These are phyloP conservation scores for Narcine bancroftii DNA, from an alignment of 2,113 vertebrate genomes.

Conservation along the genomic window DNA sequence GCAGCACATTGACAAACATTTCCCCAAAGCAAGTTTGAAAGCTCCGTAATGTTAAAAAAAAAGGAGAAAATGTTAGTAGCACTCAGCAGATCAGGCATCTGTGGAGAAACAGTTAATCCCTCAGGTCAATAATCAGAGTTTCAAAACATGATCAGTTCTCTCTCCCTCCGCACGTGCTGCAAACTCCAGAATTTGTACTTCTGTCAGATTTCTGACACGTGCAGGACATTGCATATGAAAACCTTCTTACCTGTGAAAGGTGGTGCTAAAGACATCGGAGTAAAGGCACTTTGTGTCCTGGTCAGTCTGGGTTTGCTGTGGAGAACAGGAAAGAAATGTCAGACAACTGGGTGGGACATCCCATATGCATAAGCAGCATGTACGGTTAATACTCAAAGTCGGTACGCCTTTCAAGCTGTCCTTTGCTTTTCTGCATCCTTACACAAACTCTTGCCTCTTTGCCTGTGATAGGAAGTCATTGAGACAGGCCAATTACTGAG, in stretches of 20 bases:
- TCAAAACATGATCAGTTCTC: no score
- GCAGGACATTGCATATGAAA: no score
- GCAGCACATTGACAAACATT: neutral
- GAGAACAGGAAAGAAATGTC: constrained; percentile 37
- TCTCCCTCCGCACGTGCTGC: no score
- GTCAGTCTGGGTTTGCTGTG: constrained; percentile 78
- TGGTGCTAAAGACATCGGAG: constrained; percentile 81
- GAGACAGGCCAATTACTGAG: neutral
- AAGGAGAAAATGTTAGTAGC: no score
- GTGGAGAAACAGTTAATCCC: no score
- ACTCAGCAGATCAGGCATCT: no score
- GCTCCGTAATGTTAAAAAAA: no score
- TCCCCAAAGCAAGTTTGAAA: no score
- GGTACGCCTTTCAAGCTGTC: constrained; percentile 42
- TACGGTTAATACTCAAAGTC: constrained; percentile 40
- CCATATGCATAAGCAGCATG: constrained; percentile 15
- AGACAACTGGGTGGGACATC: constrained; percentile 30
- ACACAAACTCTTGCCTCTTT: neutral
- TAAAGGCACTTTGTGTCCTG: constrained; percentile 96
- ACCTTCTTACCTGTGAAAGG: constrained; percentile 95
- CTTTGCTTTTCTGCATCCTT: neutral
- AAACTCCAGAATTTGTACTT: no score
- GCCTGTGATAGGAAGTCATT: neutral
- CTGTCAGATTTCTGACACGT: no score
- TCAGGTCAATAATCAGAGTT: no score